Percentiles rank a stretch among this genome's conserved stretches.
phyloP scores from a whole-genome alignment of 2,797 vertebrate species.

The Morelia viridis region DNA sequence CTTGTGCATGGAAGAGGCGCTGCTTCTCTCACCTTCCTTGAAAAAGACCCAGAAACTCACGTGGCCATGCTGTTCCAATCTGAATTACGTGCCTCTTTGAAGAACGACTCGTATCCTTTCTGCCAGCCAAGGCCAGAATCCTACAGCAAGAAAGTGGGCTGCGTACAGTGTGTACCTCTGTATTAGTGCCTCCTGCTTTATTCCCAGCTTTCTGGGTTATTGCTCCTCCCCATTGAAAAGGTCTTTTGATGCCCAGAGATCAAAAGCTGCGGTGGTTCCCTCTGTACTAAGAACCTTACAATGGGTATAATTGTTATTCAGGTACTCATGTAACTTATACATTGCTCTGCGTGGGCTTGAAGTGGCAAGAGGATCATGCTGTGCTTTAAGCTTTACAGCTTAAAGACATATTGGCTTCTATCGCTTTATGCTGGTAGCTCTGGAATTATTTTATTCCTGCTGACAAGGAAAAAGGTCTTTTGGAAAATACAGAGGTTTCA shows the following conservation, averaged over 20 bases:
- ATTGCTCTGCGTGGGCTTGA: background rate
- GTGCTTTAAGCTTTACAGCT: background rate
- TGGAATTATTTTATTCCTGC: background rate
- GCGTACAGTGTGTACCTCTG: background rate
- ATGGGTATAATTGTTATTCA: slow-evolving; percentile 9
- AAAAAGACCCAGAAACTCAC: background rate
- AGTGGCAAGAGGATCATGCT: background rate
- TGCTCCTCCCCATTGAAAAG: background rate
- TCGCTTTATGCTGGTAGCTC: background rate
- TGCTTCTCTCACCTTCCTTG: background rate
- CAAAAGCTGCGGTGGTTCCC: background rate
- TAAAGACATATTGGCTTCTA: background rate
- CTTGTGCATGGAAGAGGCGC: no score
- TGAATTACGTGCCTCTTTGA: background rate
- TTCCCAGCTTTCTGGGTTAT: background rate
- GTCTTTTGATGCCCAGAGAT: background rate
- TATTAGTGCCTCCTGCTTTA: background rate
- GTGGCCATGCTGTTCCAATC: background rate
- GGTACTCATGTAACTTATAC: background rate
- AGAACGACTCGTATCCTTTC: background rate
- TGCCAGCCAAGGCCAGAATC: background rate
- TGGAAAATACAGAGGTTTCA: background rate
- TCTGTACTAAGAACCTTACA: background rate
- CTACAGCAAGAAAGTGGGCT: background rate
- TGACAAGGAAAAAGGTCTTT: background rate